A percentile compares a stretch with the other conserved stretches of the same genome.
phyloP scores from a whole-genome alignment of 2,113 vertebrate genomes.

The Tupaia chinensis region DNA sequence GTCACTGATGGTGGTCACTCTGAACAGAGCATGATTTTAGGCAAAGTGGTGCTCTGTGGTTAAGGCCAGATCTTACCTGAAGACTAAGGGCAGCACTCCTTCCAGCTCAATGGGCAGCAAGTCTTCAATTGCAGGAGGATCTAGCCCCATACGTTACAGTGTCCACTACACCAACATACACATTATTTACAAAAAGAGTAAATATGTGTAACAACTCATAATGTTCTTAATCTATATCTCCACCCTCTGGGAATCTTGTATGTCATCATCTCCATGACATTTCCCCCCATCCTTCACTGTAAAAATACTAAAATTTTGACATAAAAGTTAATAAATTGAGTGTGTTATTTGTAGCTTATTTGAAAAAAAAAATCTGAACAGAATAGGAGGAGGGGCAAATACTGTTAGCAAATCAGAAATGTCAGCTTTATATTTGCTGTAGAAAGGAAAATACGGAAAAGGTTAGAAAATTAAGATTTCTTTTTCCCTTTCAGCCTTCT shows the following conservation, averaged over 20 bases:
- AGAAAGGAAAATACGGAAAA: conserved; percentile 80
- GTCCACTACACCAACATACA: background rate
- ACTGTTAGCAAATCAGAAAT: conserved; percentile 76
- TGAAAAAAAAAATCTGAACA: conserved; percentile 64
- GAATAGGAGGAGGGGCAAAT: conserved; percentile 32
- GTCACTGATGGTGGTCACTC: background rate
- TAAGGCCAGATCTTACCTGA: background rate
- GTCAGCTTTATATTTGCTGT: conserved; percentile 71
- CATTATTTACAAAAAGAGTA: background rate
- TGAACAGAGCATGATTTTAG: background rate
- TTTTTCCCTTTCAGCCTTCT: background rate
- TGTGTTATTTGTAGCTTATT: conserved; percentile 13
- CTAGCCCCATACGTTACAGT: background rate
- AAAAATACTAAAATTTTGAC: background rate
- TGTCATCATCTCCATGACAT: background rate
- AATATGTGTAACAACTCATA: background rate
- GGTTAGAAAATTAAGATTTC: conserved; percentile 80
- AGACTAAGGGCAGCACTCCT: background rate
- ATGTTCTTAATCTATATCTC: background rate
- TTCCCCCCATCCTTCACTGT: background rate
- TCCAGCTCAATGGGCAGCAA: background rate
- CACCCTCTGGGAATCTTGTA: background rate
- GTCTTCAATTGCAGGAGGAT: background rate
- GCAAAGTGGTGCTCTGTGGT: background rate
- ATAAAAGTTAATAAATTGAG: background rate